These are phyloP conservation scores for Peromyscus californicus DNA, from an alignment of 2,113 vertebrate species.

Conservation along the genomic window DNA sequence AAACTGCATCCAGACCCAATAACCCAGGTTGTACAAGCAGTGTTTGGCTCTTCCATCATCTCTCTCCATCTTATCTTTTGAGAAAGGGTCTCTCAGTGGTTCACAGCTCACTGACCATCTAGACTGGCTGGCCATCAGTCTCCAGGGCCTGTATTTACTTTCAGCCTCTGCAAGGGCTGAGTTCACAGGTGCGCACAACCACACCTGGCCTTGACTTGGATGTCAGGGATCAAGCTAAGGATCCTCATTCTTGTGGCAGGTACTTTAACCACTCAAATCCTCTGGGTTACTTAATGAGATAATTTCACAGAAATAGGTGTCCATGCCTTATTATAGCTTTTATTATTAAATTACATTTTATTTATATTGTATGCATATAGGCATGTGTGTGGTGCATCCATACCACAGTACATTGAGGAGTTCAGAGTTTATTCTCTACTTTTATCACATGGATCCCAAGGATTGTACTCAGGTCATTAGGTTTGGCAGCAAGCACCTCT, in stretches of 20 bases:
- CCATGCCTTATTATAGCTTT: background rate
- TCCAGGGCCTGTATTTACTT: background rate
- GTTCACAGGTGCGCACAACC: background rate
- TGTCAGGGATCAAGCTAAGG: background rate
- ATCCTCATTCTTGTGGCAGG: background rate
- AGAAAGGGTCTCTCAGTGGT: background rate
- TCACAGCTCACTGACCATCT: too few relatives aligned
- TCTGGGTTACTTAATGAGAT: background rate
- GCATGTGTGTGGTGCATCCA: background rate
- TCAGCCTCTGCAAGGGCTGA: background rate
- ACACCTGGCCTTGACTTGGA: background rate
- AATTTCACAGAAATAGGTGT: background rate
- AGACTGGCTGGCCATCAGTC: background rate
- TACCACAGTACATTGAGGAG: too few relatives aligned
- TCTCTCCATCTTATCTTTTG: background rate
- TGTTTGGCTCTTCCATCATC: background rate
- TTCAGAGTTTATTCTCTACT: background rate
- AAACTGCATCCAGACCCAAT: slow-evolving; percentile 22
- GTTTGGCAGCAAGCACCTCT: background rate
- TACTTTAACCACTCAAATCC: background rate
- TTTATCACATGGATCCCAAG: background rate
- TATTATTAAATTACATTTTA: background rate
- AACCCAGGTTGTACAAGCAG: background rate
- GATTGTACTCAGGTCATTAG: background rate
- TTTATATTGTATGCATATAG: background rate